Base-by-base conservation (phyloP, 2,797 vertebrate species). In the Chelon auratus region DNA sequence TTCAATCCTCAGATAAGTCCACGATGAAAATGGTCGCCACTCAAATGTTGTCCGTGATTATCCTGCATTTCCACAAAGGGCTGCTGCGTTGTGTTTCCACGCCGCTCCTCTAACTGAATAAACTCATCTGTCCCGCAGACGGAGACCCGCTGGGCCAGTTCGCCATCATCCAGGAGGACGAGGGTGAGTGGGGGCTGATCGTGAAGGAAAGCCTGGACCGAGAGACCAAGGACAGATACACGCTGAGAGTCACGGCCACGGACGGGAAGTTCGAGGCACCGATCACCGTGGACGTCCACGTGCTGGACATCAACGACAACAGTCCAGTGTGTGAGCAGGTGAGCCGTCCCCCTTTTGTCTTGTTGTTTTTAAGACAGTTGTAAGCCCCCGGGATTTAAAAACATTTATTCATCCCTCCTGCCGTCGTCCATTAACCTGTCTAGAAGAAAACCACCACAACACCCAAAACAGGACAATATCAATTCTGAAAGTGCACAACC, bases 241-340 rank as follows among this genome's bases (percentile, higher is more conserved):
- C 89, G 11, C 95, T 99, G 65, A 94, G 84, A 72, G 92, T 99
- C 80, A 96, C 93, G 2, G 97, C 97, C 24, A 98, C 97, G 0
- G 98, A 99, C 33, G 98, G 98, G 66, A 97, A 95, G 84, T 99
- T 97, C 67, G 96, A 98, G 87, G 94, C 95, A 43, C 92, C 93
- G 0, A 93, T 95, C 0, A 89, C 89, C 0, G 96, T 98, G 57
- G 96, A 99, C 62, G 84, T 99, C 79, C 96, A 96, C 20, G 95
- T 99, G 64, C 85, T 99, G 82, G 98, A 99, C 88, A 94, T 97
- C 88, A 99, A 99, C 22, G 98, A 99, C 91, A 99, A 99, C 93
- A 97, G 93, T 80, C 98, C 98, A 0, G 91, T 95, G 83, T 99
- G 98, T 24, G 94, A 96, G 17, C 96, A 99, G 96, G 98, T 99